phyloP scores from a whole-genome alignment of 2,888 invertebrate species.

The Hydroisotoma schaefferi region DNA sequence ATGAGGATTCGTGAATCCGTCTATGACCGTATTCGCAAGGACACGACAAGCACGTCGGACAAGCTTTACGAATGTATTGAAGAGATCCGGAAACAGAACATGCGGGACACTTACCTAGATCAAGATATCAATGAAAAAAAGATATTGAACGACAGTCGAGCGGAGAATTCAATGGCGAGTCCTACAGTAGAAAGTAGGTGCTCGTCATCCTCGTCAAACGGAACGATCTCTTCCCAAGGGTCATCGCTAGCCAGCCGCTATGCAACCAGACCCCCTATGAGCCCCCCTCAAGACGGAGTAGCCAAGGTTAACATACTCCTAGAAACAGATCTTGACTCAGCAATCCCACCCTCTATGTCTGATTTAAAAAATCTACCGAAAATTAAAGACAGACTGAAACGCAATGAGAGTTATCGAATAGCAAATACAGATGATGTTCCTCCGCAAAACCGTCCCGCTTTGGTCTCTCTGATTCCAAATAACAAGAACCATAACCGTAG shows the following conservation, averaged over 20 bases:
- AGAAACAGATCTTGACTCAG: conserved; percentile 49
- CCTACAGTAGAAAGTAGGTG: conserved; percentile 10
- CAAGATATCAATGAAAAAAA: conserved; percentile 21
- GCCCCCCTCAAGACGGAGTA: conserved; percentile 9
- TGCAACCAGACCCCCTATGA: conserved; percentile 10
- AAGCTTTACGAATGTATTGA: conserved; percentile 49
- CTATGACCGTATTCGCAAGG: conserved; percentile 43
- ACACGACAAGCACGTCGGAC: conserved; percentile 29
- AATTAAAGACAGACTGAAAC: conserved; percentile 47
- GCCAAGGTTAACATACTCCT: conserved; percentile 32
- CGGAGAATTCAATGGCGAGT: not conserved
- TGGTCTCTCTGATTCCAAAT: not conserved
- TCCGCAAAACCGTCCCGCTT: not conserved
- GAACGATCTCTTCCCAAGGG: conserved; percentile 19
- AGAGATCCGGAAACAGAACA: conserved; percentile 47
- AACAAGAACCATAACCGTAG: conserved; percentile 1
- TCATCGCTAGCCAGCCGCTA: conserved; percentile 5
- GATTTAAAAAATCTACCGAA: conserved; percentile 47
- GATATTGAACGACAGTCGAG: not conserved
- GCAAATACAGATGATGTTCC: conserved; percentile 44
- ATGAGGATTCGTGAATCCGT: conserved; percentile 46
- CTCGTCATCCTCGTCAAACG: conserved; percentile 13
- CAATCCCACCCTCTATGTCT: conserved; percentile 48
- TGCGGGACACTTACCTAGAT: conserved; percentile 41
- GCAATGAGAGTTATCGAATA: conserved; percentile 49